Evolutionary conservation across 2,888 invertebrate species (phyloP), one percentile per base, ranked within the genome.

Genomic region (Dioctria linearis): DNA sequence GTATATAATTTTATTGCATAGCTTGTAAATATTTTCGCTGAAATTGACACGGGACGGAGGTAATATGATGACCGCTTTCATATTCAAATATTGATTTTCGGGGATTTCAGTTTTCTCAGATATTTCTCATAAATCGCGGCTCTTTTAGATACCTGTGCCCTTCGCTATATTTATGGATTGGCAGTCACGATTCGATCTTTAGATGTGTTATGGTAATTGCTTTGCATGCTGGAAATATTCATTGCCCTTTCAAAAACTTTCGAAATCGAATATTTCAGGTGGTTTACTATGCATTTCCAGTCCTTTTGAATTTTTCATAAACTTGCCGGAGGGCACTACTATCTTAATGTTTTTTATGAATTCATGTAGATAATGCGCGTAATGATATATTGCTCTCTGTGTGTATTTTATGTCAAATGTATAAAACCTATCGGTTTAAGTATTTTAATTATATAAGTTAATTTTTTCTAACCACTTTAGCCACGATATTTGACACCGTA

Each of bases 31-130:
- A 78, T 87, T 86, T 86, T 87, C 86, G 87, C 87, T 87, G 87
- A 87, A 87, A 88, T 87, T 86, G 88, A 87, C 88, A 87, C 87
- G 86, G 84, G 85, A 81, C 84, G 83, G 85, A 2, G 59, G 63
- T 11, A 84, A 84, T 85, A 85, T 81, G 66, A 81, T 79, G 75
- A 81, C 75, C 63, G 71, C 42, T 65, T 78, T 82, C 66, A 80
- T 73, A 81, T 82, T 82, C 78, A 80, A 81, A 82, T 82, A 78
- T 80, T 82, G 80, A 80, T 80, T 82, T 69, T 75, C 25, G 46
- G 43, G 76, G 76, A 40, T 76, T 76, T 76, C 63, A 43, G 76
- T 46, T 63, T 11, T 61, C 13, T 76, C 46, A 75, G 66, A 79
- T 80, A 79, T 82, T 63, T 67, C 49, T 73, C 63, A 76, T 82